Percentiles rank a stretch among this genome's conserved stretches.
These are phyloP conservation scores for Oreochromis niloticus DNA, from an alignment of 2,113 vertebrate species.

Conservation along the genomic window DNA sequence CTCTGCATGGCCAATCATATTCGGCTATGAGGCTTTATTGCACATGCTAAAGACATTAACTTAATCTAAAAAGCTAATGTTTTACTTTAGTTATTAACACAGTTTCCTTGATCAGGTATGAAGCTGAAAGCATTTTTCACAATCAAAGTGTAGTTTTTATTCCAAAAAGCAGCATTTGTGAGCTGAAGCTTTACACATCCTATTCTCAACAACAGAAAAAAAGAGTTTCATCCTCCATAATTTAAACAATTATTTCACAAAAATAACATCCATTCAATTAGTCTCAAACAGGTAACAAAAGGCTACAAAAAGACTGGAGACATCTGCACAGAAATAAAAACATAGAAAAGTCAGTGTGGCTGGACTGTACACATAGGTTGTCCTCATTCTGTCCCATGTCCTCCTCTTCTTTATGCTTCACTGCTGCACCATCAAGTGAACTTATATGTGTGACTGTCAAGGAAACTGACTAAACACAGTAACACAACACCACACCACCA, in stretches of 20 bases:
- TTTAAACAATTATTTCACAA: slow-evolving; percentile 69
- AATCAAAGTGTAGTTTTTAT: slow-evolving; percentile 58
- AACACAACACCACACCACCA: background rate
- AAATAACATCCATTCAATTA: slow-evolving; percentile 70
- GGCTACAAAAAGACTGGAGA: slow-evolving; percentile 52
- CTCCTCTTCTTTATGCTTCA: background rate
- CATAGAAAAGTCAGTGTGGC: slow-evolving; percentile 24
- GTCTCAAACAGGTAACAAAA: slow-evolving; percentile 60
- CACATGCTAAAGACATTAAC: background rate
- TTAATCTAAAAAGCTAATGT: background rate
- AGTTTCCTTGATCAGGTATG: background rate
- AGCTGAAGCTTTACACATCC: slow-evolving; percentile 47
- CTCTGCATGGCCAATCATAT: background rate
- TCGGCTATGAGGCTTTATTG: background rate
- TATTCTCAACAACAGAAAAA: slow-evolving; percentile 32
- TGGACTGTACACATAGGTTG: slow-evolving; percentile 1
- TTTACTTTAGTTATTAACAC: background rate
- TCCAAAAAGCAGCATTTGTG: slow-evolving; percentile 35
- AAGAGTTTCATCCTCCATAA: slow-evolving; percentile 51
- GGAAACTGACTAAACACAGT: slow-evolving; percentile 38
- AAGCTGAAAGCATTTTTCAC: background rate
- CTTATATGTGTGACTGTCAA: slow-evolving; percentile 87
- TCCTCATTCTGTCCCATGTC: background rate
- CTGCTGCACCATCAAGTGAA: slow-evolving; percentile 81
- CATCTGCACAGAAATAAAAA: slow-evolving; percentile 57